Evolutionary conservation across 1,140 invertebrate genomes (phyloP).

Genomic region (Zaprionus nigranus): DNA sequence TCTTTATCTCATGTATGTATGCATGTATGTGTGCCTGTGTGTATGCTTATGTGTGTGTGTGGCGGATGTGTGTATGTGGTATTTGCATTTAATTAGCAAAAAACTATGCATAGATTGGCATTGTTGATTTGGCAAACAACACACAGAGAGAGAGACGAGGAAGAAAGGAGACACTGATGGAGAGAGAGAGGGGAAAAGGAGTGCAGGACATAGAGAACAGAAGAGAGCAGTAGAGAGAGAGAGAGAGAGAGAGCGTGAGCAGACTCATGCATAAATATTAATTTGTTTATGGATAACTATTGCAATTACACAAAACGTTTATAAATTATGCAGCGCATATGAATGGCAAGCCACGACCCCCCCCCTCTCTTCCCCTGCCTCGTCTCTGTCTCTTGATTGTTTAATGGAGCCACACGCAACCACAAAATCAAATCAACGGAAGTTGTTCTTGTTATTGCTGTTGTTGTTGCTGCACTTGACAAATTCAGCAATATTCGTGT

Average conservation of each 20-base stretch:
- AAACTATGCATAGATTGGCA: conserved; percentile 63
- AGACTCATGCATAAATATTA: conserved; percentile 28
- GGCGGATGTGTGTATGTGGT: conserved; percentile 31
- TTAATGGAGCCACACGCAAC: conserved; percentile 74
- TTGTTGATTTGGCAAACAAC: conserved; percentile 49
- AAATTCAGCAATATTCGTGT: conserved; percentile 67
- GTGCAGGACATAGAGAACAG: background rate
- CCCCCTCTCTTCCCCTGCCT: too few species aligned
- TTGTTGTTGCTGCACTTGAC: conserved; percentile 25
- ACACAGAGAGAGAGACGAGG: background rate
- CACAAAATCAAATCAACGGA: conserved; percentile 80
- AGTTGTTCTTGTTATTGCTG: conserved; percentile 38
- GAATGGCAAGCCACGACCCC: conserved; percentile 37
- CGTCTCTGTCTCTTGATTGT: conserved; percentile 29
- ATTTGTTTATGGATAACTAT: conserved; percentile 73
- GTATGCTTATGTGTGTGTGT: conserved; percentile 9
- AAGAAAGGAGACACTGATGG: background rate
- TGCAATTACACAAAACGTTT: conserved; percentile 78
- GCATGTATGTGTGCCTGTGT: conserved; percentile 3
- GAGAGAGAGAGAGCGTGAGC: background rate
- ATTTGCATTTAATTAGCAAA: conserved; percentile 82
- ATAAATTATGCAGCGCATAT: conserved; percentile 77
- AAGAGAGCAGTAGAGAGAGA: background rate
- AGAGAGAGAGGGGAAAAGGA: background rate
- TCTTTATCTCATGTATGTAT: conserved; percentile 2